These are phyloP conservation scores for Epinotia brunnichana DNA, from an alignment of 2,888 invertebrate species.

Conservation along the genomic window DNA sequence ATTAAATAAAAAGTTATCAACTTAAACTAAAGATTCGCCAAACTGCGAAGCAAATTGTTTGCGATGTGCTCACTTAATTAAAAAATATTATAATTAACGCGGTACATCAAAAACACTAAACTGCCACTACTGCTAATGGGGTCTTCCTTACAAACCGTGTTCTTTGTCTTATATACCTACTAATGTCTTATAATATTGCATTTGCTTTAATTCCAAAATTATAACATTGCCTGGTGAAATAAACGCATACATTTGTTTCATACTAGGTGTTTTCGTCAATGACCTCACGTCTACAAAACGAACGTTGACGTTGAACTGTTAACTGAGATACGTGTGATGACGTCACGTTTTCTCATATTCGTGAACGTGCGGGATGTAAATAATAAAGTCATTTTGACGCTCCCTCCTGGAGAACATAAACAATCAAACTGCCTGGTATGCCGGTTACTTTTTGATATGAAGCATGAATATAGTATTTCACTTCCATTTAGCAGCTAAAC, in stretches of 20 bases:
- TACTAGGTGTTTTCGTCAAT: neutral
- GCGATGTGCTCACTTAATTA: no score
- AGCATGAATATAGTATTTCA: neutral
- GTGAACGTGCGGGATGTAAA: constrained; percentile 35
- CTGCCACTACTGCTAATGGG: no score
- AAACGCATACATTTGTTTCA: neutral
- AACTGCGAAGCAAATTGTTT: no score
- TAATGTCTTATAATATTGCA: no score
- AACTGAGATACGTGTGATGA: constrained; percentile 28
- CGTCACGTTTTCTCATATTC: constrained; percentile 39
- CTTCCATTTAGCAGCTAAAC: no score
- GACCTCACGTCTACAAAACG: neutral
- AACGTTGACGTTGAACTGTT: neutral
- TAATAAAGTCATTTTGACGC: constrained; percentile 36
- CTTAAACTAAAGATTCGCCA: no score
- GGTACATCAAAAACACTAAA: no score
- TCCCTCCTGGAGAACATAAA: neutral
- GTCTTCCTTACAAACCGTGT: no score
- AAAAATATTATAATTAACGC: no score
- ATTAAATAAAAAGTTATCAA: no score
- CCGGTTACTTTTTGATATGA: neutral
- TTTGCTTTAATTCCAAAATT: neutral
- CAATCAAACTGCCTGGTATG: neutral
- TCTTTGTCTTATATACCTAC: no score
- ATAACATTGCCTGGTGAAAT: neutral